Percentiles rank a stretch among this genome's conserved stretches.
These are phyloP conservation scores for Tipula lateralis DNA, from an alignment of 2,888 invertebrate genomes.

Conservation along the genomic window DNA sequence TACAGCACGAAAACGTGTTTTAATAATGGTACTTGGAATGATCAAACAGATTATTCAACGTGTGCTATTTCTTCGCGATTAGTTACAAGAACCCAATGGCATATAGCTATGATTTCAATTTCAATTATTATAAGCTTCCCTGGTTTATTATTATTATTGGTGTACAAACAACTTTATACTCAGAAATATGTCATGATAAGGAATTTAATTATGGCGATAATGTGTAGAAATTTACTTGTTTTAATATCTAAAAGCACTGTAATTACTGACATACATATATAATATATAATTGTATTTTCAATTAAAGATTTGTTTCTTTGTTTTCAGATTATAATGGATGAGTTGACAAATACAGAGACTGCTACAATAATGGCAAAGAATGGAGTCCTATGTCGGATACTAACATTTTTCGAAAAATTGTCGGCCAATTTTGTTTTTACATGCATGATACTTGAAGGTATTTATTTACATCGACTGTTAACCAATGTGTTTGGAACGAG, in stretches of 20 bases:
- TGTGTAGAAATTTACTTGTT: constrained; percentile 55
- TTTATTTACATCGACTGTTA: constrained; percentile 62
- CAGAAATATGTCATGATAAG: constrained; percentile 56
- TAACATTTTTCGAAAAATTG: constrained; percentile 54
- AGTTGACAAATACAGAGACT: constrained; percentile 47
- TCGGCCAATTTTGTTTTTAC: constrained; percentile 59
- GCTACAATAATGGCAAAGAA: constrained; percentile 53
- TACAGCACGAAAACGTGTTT: constrained; percentile 56
- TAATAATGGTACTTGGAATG: constrained; percentile 55
- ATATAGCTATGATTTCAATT: constrained; percentile 52
- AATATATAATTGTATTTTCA: neutral
- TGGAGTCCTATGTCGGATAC: constrained; percentile 52
- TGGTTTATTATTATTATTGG: constrained; percentile 55
- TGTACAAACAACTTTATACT: constrained; percentile 53
- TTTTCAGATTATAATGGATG: constrained; percentile 50
- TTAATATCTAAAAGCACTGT: constrained; percentile 53
- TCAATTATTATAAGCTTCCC: constrained; percentile 55
- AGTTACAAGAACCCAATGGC: constrained; percentile 52
- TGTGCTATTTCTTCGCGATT: constrained; percentile 56
- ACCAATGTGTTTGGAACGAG: constrained; percentile 60
- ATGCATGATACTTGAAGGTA: constrained; percentile 64
- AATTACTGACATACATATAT: neutral
- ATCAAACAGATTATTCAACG: constrained; percentile 54
- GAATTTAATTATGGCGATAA: constrained; percentile 57
- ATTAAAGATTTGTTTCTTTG: neutral